Evolutionary conservation across 2,113 vertebrate species (phyloP), one percentile per base, ranked within the genome.

Genomic region (Pseudolaguvia tuberculata): DNA sequence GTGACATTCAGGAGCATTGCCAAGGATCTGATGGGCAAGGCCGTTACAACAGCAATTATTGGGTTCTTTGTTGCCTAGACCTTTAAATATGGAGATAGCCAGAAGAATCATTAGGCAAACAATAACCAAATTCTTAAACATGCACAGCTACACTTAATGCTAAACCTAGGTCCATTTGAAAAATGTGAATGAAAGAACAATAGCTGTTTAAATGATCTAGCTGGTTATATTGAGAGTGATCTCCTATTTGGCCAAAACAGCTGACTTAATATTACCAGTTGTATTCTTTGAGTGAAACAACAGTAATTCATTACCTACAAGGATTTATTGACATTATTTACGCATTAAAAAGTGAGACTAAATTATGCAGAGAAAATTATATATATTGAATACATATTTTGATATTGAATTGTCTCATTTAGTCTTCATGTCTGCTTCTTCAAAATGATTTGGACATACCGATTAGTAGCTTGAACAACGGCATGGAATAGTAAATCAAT

Each of bases 81-180:
- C 70, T 77, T 77, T 70, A 66, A 77, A 80, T 73, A 55, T 39
- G 59, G 50, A 66, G 79, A 80, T 80, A 77, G 77, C 63, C 55
- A 70, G 59, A 70, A 62, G 29, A 80, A 73, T 62, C 74, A n/a
- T 80, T 80, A 73, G 31, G 48, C 31, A 68, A 77, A 76, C 55
- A 77, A 76, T 72, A 35, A 42, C 17, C 51, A 47, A 79, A 65
- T 70, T 51, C 72, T 27, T 65, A 48, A 48, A 27, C 59, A 25
- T 50, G 78, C 45, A 47, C 29, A 1, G 42, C 10, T 25, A 31
- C 25, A 59, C 68, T 56, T 17, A 39, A 47, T 25, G 58, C 45
- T 8, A n/a, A n/a, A n/a, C n/a, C n/a, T n/a, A n/a, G n/a, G n/a
- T n/a, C n/a, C n/a, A n/a, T n/a, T n/a, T n/a, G n/a, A n/a, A n/a